phyloP scores from a whole-genome alignment of 2,797 vertebrate species.

The Fringilla coelebs region DNA sequence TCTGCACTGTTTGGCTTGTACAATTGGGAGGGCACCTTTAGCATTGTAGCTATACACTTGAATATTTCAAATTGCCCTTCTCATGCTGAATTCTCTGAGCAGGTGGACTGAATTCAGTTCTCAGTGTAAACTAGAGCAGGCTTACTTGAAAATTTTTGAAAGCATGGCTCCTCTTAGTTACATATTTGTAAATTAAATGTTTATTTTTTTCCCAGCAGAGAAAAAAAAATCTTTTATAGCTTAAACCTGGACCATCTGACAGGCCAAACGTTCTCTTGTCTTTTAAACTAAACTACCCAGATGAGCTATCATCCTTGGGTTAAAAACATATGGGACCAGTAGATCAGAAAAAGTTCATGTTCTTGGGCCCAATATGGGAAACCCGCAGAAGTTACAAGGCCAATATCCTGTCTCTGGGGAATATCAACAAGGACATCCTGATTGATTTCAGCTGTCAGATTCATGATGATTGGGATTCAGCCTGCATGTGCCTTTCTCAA shows the following conservation, averaged over 20 bases:
- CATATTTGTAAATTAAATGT: background rate
- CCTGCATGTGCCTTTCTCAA: background rate
- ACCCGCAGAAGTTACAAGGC: background rate
- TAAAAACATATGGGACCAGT: background rate
- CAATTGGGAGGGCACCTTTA: fast-evolving
- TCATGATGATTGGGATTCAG: background rate
- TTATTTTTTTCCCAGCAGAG: background rate
- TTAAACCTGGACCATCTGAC: background rate
- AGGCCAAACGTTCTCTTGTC: fast-evolving
- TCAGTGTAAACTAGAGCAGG: background rate
- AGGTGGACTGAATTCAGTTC: background rate
- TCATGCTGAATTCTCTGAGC: background rate
- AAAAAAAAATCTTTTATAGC: background rate
- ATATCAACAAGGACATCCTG: fast-evolving
- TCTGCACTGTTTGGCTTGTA: background rate
- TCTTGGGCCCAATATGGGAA: background rate
- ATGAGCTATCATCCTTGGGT: background rate
- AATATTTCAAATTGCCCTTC: background rate
- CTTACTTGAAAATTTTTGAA: background rate
- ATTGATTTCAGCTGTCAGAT: background rate
- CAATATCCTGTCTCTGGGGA: background rate
- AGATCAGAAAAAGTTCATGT: background rate
- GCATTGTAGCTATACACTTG: background rate
- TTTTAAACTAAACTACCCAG: background rate
- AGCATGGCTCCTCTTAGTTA: background rate